Evolutionary conservation across 2,797 vertebrate species (phyloP).

Genomic region (Urocyon cinereoargenteus): DNA sequence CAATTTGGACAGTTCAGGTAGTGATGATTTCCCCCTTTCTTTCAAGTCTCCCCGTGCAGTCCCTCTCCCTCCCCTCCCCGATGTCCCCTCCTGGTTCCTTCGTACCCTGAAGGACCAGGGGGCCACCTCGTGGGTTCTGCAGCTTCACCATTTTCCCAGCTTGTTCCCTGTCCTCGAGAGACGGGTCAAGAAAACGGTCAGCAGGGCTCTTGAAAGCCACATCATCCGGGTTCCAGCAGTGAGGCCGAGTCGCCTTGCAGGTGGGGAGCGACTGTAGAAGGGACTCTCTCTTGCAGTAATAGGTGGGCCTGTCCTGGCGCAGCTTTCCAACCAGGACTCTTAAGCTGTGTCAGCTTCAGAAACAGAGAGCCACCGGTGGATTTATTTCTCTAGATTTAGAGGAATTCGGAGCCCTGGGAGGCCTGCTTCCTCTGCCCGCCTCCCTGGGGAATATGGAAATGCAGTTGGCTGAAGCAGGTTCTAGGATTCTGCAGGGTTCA

Average conservation of each 20-base stretch:
- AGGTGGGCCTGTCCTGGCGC: background rate
- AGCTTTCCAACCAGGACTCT: background rate
- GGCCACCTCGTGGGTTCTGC: constrained; percentile 92
- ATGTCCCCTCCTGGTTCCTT: constrained; percentile 93
- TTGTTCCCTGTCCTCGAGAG: constrained; percentile 92
- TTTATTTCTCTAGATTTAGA: background rate
- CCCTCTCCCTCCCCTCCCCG: constrained; percentile 88
- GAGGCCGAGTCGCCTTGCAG: background rate
- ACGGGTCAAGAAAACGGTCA: constrained; percentile 92
- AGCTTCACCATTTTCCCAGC: constrained; percentile 93
- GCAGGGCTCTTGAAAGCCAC: constrained; percentile 93
- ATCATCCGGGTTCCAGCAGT: constrained; percentile 92
- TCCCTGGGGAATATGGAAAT: background rate
- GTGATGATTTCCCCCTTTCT: constrained; percentile 86
- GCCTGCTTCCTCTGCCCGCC: background rate
- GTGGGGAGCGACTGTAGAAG: background rate
- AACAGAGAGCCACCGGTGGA: background rate
- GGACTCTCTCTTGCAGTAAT: background rate
- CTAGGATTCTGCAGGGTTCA: background rate
- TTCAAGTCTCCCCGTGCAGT: constrained; percentile 82
- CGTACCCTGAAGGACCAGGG: constrained; percentile 93
- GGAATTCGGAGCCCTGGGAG: background rate
- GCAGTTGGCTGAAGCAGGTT: background rate
- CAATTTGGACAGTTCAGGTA: constrained; percentile 90
- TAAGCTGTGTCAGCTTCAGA: background rate